These are phyloP conservation scores for Bombus waltoni DNA, from an alignment of 1,140 invertebrate genomes.

Conservation along the genomic window DNA sequence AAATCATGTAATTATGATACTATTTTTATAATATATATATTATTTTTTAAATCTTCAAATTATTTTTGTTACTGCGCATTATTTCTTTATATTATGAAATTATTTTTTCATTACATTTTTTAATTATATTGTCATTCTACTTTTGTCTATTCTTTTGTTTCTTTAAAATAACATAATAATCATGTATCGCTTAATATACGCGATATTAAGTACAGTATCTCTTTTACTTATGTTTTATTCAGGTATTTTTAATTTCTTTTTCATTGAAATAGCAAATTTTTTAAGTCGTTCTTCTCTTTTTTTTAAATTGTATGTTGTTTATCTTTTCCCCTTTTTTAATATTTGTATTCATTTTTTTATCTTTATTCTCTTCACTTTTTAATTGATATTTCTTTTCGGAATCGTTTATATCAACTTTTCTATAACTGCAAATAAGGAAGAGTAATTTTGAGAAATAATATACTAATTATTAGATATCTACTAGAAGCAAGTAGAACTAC, in stretches of 20 bases:
- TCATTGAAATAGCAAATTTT: neutral
- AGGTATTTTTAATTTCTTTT: neutral
- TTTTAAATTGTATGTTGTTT: neutral
- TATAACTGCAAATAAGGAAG: neutral
- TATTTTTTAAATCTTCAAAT: neutral
- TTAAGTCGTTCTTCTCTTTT: neutral
- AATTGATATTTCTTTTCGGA: neutral
- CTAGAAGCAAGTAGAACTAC: neutral
- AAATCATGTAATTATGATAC: neutral
- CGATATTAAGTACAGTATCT: neutral
- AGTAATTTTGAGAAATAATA: neutral
- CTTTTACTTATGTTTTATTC: neutral
- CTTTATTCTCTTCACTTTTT: neutral
- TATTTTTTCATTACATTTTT: neutral
- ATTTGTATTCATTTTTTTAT: neutral
- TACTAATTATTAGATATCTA: neutral
- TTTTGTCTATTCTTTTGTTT: neutral
- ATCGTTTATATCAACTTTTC: neutral
- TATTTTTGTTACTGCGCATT: neutral
- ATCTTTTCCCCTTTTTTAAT: neutral
- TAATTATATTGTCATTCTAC: neutral
- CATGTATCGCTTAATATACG: neutral
- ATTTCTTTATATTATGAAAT: neutral
- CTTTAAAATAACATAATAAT: neutral
- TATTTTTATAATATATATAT: neutral